phyloP scores from a whole-genome alignment of 1,140 invertebrate species.

The Dendrolimus punctatus region DNA sequence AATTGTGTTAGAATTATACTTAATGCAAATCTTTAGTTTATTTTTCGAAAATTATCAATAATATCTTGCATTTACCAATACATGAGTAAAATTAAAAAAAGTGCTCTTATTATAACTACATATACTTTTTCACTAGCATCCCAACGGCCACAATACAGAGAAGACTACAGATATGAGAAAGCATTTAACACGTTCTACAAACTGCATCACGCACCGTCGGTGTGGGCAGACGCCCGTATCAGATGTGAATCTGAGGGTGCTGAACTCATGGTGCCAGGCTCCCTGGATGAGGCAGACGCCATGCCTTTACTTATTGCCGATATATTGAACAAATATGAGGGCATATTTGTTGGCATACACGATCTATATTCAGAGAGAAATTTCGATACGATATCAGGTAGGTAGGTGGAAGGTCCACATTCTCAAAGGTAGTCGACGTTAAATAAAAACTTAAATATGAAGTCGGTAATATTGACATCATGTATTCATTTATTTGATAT shows the following conservation, averaged over 20 bases:
- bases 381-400: constrained; percentile 38
- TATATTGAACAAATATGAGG: constrained; percentile 25
- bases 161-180: constrained; percentile 40
- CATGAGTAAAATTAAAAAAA: too few relatives aligned
- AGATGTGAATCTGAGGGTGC: constrained; percentile 49
- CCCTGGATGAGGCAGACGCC: constrained; percentile 42
- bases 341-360: constrained; percentile 35
- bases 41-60: too few relatives aligned
- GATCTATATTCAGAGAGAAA: constrained; percentile 41
- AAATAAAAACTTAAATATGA: too few relatives aligned
- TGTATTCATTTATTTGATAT: too few relatives aligned
- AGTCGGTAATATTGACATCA: too few relatives aligned
- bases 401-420: too few relatives aligned
- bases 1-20: too few relatives aligned
- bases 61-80: too few relatives aligned
- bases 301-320: constrained; percentile 32
- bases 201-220: constrained; percentile 28
- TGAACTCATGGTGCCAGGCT: constrained; percentile 34
- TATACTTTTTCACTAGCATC: constrained; percentile 13
- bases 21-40: too few relatives aligned
- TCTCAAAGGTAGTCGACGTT: too few relatives aligned
- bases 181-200: constrained; percentile 51
- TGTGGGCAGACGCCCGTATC: constrained; percentile 40
- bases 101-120: neutral
- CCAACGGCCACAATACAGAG: constrained; percentile 30